Evolutionary conservation across 2,888 invertebrate genomes (phyloP).

Genomic region (Lobophora halterata): DNA sequence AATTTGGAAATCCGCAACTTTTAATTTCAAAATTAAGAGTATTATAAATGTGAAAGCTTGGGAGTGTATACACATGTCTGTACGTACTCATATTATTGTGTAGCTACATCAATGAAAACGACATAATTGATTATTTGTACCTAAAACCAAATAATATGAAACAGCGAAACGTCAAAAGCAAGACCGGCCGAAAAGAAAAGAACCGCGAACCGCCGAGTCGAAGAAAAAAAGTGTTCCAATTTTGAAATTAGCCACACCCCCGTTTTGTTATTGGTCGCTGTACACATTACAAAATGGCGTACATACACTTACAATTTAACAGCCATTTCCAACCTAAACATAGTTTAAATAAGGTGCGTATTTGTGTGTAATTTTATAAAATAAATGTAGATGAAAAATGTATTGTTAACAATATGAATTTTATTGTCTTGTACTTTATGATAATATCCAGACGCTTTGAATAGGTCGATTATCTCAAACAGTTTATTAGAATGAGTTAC

Average conservation of each 20-base stretch:
- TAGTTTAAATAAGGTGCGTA: slow-evolving; percentile 5
- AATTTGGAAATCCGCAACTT: too few species aligned
- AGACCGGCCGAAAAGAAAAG: slow-evolving; percentile 55
- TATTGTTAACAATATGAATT: slow-evolving; percentile 45
- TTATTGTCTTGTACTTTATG: slow-evolving; percentile 45
- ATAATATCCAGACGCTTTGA: slow-evolving; percentile 34
- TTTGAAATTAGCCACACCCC: slow-evolving; percentile 74
- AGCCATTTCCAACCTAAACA: slow-evolving; percentile 10
- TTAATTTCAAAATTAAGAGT: too few species aligned
- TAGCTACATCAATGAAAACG: slow-evolving; percentile 4
- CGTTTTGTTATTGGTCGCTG: slow-evolving; percentile 66
- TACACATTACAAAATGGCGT: slow-evolving; percentile 35
- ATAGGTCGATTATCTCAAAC: slow-evolving; percentile 27
- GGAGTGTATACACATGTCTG: too few species aligned
- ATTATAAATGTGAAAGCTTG: too few species aligned
- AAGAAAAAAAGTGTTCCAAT: slow-evolving; percentile 70
- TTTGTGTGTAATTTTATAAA: not conserved
- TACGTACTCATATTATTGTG: too few species aligned
- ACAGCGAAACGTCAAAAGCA: slow-evolving; percentile 33
- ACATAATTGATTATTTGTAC: slow-evolving; percentile 13
- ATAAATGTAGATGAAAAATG: slow-evolving; percentile 13
- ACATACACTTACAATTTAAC: slow-evolving; percentile 17
- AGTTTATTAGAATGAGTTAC: slow-evolving; percentile 3
- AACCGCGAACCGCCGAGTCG: slow-evolving; percentile 39
- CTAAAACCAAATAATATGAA: slow-evolving; percentile 13